A percentile compares a stretch with the other conserved stretches of the same genome.
Conservation (phyloP, 1,140 invertebrate species). For the Drosophila pachea region DNA sequence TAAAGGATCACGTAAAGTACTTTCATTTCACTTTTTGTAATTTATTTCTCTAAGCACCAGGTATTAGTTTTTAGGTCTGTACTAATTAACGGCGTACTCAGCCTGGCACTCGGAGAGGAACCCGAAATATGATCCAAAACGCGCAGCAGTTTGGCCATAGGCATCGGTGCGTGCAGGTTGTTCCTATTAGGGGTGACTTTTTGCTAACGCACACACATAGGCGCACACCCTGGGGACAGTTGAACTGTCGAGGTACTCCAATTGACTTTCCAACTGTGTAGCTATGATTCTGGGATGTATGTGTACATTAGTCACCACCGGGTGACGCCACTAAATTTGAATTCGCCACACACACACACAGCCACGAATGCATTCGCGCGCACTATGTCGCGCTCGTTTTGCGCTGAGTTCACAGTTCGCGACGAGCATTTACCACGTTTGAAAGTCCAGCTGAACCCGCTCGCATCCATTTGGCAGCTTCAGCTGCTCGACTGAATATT, state of each 20-base stretch:
- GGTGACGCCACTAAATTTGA: slow-evolving; percentile 67
- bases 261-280: slow-evolving; percentile 33
- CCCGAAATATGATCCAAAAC: slow-evolving; percentile 25
- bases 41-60: slow-evolving; percentile 26
- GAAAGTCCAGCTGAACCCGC: slow-evolving; percentile 51
- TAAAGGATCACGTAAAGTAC: too few species aligned
- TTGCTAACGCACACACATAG: slow-evolving; percentile 27
- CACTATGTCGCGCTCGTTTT: slow-evolving; percentile 29
- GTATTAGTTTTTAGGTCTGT: slow-evolving; percentile 45
- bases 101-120: slow-evolving; percentile 36
- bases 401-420: slow-evolving; percentile 55
- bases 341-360: slow-evolving; percentile 35
- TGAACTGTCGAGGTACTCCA: slow-evolving; percentile 25
- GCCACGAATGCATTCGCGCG: neutral
- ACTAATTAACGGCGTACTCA: slow-evolving; percentile 52
- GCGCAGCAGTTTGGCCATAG: slow-evolving; percentile 36
- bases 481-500: slow-evolving; percentile 11
- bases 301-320: slow-evolving; percentile 44
- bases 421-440: slow-evolving; percentile 55
- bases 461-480: slow-evolving; percentile 10
- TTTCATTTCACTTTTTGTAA: too few species aligned
- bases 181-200: slow-evolving; percentile 42
- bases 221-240: slow-evolving; percentile 14
- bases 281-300: slow-evolving; percentile 43
- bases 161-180: slow-evolving; percentile 30